phyloP scores from a whole-genome alignment of 2,797 vertebrate species.

The Microctenopoma steveboyesi region DNA sequence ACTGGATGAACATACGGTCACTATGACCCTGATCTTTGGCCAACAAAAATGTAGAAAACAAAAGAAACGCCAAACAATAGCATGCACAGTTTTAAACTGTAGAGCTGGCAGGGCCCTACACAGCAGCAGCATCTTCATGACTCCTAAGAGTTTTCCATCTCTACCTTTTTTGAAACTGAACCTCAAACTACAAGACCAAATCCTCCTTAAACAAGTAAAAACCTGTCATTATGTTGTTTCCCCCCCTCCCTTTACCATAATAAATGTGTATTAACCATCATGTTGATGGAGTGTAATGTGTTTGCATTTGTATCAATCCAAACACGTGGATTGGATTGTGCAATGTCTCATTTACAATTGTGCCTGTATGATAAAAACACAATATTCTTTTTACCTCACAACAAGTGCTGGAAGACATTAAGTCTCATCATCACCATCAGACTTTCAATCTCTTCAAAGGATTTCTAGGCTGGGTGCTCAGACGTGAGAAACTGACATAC shows the following conservation, averaged over 20 bases:
- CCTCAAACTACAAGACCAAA: conserved; percentile 4
- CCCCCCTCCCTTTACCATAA: conserved; percentile 28
- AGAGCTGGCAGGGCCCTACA: conserved; percentile 14
- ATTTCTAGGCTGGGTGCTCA: conserved; percentile 13
- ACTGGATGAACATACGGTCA: too few relatives aligned
- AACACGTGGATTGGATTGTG: background rate
- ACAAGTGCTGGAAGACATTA: conserved; percentile 25
- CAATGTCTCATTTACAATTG: background rate
- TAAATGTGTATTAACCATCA: conserved; percentile 19
- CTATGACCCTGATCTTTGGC: too few relatives aligned
- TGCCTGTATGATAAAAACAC: background rate
- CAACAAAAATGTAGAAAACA: background rate
- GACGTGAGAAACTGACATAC: conserved; percentile 46
- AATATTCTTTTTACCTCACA: background rate
- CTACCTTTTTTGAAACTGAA: background rate
- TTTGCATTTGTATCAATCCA: conserved; percentile 12
- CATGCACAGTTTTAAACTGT: conserved; percentile 22
- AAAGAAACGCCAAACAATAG: background rate
- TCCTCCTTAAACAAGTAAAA: conserved; percentile 31
- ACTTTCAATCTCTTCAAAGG: conserved; percentile 28
- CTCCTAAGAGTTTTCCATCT: background rate
- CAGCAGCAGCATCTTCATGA: conserved; percentile 2
- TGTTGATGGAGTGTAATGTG: conserved; percentile 29
- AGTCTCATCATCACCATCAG: background rate
- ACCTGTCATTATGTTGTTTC: conserved; percentile 29